These are phyloP conservation scores for Hippocampus abdominalis DNA, from an alignment of 2,113 vertebrate genomes.

Conservation along the genomic window DNA sequence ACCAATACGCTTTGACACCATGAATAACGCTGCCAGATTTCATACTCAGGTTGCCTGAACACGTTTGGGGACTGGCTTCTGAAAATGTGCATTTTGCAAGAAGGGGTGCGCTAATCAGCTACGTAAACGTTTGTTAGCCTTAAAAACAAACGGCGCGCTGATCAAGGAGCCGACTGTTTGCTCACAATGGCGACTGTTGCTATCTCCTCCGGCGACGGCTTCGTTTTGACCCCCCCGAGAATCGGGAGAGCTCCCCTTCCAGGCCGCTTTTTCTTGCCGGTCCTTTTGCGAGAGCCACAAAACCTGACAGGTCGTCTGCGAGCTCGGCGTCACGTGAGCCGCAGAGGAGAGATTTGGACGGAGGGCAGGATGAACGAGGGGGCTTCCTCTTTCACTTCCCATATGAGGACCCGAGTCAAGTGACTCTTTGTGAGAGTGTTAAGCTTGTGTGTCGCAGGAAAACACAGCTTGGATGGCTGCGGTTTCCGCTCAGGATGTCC, in stretches of 20 bases:
- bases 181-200: constrained; percentile 15
- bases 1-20: background rate
- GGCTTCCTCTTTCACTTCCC: constrained; percentile 80
- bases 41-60: constrained; percentile 29
- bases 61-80: constrained; percentile 14
- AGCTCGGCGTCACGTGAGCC: constrained; percentile 61
- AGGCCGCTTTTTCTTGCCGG: constrained; percentile 40
- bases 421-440: constrained; percentile 72
- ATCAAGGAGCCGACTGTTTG: constrained; percentile 22
- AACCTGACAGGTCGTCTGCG: constrained; percentile 38
- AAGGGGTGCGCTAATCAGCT: constrained; percentile 16
- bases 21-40: constrained; percentile 17
- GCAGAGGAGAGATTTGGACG: constrained; percentile 53
- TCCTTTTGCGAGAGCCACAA: constrained; percentile 65
- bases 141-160: constrained; percentile 12
- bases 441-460: constrained; percentile 62
- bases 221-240: constrained; percentile 52
- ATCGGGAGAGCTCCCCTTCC: constrained; percentile 46
- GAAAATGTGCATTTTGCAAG: constrained; percentile 21
- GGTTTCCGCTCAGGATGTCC: constrained; percentile 76
- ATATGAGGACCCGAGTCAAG: constrained; percentile 72
- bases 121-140: constrained; percentile 27
- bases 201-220: constrained; percentile 29
- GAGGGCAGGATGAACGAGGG: constrained; percentile 64
- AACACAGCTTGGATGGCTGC: constrained; percentile 57